A percentile compares a stretch with the other conserved stretches of the same genome.
Conservation (phyloP, 53 echinoderm and acorn worm genomes). For the Pentamera pediparva region DNA sequence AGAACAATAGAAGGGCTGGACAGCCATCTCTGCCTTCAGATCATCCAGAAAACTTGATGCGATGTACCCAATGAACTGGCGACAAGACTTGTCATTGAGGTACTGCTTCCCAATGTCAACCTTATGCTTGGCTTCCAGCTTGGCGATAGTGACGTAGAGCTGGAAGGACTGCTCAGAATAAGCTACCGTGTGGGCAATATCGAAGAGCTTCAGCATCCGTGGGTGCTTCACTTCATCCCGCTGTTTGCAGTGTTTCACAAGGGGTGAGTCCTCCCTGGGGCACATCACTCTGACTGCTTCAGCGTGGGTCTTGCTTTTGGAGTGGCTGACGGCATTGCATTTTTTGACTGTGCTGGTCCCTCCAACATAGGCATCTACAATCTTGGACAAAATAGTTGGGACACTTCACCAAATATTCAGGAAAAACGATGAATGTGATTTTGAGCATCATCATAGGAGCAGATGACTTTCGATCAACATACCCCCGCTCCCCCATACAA, state of each 20-base stretch:
- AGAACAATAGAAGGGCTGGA: conserved; percentile 24
- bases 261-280: no score
- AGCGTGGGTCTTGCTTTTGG: background rate
- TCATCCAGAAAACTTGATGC: background rate
- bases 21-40: background rate
- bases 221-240: background rate
- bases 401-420: no score
- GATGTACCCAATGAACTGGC: conserved; percentile 11
- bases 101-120: conserved; percentile 7
- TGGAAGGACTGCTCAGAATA: conserved; percentile 28
- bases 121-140: conserved; percentile 10
- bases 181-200: conserved; percentile 32
- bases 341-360: background rate
- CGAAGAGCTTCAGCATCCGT: conserved; percentile 23
- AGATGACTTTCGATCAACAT: no score
- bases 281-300: background rate
- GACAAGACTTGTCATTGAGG: conserved; percentile 19
- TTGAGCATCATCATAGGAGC: no score
- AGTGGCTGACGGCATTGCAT: background rate
- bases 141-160: conserved; percentile 13
- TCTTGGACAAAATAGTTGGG: no score
- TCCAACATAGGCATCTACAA: background rate
- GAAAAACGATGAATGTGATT: no score
- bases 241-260: background rate
- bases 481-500: no score